Evolutionary conservation across 2,797 vertebrate species (phyloP).

Genomic region (Coranthus polyacanthus): DNA sequence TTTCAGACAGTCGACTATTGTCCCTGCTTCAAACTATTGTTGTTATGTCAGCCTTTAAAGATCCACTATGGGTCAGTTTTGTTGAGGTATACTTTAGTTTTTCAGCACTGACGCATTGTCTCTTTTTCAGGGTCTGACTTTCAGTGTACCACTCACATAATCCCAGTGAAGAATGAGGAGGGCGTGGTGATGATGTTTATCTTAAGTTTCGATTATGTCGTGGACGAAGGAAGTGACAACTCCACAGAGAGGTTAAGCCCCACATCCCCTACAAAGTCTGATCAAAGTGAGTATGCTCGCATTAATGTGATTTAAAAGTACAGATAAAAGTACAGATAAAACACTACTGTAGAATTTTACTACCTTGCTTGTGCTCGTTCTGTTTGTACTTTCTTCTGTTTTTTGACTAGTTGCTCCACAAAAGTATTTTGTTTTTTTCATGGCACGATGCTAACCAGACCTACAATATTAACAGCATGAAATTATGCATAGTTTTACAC

Average conservation of each 20-base stretch:
- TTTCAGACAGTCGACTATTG: no score
- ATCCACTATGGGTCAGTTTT: no score
- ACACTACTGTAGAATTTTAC: background rate
- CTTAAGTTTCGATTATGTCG: slow-evolving; percentile 94
- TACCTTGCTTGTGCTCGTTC: no score
- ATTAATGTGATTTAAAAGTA: background rate
- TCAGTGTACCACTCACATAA: slow-evolving; percentile 95
- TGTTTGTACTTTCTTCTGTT: no score
- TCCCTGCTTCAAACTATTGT: no score
- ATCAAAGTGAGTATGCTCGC: slow-evolving; percentile 90
- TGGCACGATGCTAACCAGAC: no score
- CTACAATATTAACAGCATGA: no score
- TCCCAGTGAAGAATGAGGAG: slow-evolving; percentile 98
- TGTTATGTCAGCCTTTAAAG: no score
- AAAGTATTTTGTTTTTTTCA: no score
- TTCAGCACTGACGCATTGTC: slow-evolving; percentile 34
- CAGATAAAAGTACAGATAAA: background rate
- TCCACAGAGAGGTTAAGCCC: slow-evolving; percentile 92
- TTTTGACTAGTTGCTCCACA: no score
- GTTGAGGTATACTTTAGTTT: slow-evolving; percentile 8
- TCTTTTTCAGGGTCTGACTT: slow-evolving; percentile 92
- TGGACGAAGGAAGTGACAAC: slow-evolving; percentile 89
- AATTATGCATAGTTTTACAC: no score
- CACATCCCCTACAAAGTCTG: slow-evolving; percentile 91
- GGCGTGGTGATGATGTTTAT: slow-evolving; percentile 99